Conservation (phyloP, 1,140 invertebrate genomes). For the Spodoptera litura region DNA sequence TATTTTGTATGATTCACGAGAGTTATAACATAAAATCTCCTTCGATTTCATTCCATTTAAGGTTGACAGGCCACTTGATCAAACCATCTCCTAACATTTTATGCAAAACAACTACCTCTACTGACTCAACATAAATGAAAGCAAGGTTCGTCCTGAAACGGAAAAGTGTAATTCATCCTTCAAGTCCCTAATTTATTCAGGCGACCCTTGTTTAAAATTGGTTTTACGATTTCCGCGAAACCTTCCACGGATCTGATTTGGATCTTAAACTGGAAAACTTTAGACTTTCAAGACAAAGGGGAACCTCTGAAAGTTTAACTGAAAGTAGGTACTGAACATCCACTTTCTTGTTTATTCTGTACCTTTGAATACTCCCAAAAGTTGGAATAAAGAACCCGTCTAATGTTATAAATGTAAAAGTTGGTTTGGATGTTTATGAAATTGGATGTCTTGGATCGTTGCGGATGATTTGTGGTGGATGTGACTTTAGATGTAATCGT, state of each 20-base stretch:
- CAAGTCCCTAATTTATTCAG: slow-evolving; percentile 34
- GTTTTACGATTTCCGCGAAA: slow-evolving; percentile 33
- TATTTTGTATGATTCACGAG: no score
- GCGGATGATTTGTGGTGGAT: no score
- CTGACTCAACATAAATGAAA: no score
- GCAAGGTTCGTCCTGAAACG: no score
- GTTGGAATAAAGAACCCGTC: neutral
- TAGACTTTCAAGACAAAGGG: neutral
- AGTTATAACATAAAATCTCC: no score
- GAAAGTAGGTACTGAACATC: neutral
- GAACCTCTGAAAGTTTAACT: slow-evolving; percentile 28
- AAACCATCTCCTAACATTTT: no score
- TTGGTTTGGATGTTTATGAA: neutral
- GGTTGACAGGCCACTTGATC: no score
- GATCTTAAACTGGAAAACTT: slow-evolving; percentile 14
- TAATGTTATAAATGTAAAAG: no score
- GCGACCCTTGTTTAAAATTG: slow-evolving; percentile 26
- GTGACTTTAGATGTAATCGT: no score
- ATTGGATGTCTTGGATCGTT: neutral
- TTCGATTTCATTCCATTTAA: no score
- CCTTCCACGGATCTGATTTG: slow-evolving; percentile 20
- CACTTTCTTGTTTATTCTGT: slow-evolving; percentile 15
- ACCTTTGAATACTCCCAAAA: neutral
- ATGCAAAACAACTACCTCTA: no score
- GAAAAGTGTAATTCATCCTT: slow-evolving; percentile 17